These are phyloP conservation scores for Alloscopus bannaensis DNA, from an alignment of 2,888 invertebrate species.

Conservation along the genomic window DNA sequence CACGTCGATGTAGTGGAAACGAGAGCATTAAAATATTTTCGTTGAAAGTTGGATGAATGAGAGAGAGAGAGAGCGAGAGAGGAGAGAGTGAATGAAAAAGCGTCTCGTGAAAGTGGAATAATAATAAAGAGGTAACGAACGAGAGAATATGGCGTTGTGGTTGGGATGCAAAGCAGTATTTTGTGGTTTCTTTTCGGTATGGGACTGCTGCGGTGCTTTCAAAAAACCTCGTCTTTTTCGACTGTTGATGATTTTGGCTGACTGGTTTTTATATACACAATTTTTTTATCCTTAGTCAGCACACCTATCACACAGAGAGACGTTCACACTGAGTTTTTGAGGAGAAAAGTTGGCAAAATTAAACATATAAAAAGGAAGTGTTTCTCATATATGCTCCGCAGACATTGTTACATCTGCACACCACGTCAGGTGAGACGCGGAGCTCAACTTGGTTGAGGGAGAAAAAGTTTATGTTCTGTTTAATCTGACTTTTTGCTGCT, in stretches of 20 bases:
- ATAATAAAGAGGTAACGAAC: constrained; percentile 41
- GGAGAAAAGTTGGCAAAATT: background rate
- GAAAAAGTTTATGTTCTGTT: constrained; percentile 53
- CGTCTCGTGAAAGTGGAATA: constrained; percentile 32
- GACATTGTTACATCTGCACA: background rate
- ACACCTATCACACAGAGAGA: no score
- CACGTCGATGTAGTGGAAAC: background rate
- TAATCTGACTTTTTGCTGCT: constrained; percentile 56
- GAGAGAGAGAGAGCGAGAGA: no score
- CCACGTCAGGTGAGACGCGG: constrained; percentile 10
- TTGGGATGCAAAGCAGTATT: constrained; percentile 39
- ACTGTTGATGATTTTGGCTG: constrained; percentile 18
- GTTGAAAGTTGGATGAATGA: constrained; percentile 16
- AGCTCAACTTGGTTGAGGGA: background rate
- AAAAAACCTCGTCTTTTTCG: background rate
- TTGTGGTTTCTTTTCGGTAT: constrained; percentile 34
- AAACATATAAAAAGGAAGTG: background rate
- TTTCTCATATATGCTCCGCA: background rate
- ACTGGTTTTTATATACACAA: constrained; percentile 6
- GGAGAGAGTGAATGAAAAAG: constrained; percentile 12
- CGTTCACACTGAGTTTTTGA: background rate
- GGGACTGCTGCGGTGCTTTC: background rate
- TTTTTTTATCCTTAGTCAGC: constrained; percentile 18
- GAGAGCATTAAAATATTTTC: constrained; percentile 3
- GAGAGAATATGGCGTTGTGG: constrained; percentile 51